These are phyloP conservation scores for Anolis carolinensis DNA, from an alignment of 2,113 vertebrate species.

Conservation along the genomic window DNA sequence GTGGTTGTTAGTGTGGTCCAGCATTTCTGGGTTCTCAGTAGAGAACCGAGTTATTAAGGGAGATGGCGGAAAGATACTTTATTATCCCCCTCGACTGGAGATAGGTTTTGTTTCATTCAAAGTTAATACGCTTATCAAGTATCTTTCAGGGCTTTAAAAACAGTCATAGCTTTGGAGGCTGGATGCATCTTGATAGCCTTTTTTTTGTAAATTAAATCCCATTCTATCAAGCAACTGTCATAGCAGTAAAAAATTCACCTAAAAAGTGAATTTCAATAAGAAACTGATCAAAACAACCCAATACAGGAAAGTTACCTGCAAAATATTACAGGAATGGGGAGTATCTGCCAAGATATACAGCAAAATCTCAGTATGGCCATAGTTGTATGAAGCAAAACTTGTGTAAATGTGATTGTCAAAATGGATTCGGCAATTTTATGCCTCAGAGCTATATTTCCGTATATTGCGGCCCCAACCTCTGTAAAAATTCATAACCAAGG, in stretches of 20 bases:
- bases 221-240: background rate
- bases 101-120: too few relatives aligned
- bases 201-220: too few relatives aligned
- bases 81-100: background rate
- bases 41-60: background rate
- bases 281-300: background rate
- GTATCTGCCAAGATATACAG: background rate
- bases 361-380: too few relatives aligned
- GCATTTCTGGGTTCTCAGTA: too few relatives aligned
- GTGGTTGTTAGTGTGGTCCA: too few relatives aligned
- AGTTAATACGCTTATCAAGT: too few relatives aligned
- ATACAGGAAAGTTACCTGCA: background rate
- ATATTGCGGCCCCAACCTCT: background rate
- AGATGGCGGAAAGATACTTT: background rate
- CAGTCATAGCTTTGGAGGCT: too few relatives aligned
- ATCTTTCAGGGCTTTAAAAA: too few relatives aligned
- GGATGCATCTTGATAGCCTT: too few relatives aligned
- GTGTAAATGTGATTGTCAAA: background rate
- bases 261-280: background rate
- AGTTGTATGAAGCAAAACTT: background rate
- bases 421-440: too few relatives aligned
- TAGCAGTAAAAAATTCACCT: background rate
- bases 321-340: background rate
- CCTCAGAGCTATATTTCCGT: background rate
- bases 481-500: conserved; percentile 40